These are phyloP conservation scores for Dicyrtoma fusca DNA, from an alignment of 2,888 invertebrate species.

Conservation along the genomic window DNA sequence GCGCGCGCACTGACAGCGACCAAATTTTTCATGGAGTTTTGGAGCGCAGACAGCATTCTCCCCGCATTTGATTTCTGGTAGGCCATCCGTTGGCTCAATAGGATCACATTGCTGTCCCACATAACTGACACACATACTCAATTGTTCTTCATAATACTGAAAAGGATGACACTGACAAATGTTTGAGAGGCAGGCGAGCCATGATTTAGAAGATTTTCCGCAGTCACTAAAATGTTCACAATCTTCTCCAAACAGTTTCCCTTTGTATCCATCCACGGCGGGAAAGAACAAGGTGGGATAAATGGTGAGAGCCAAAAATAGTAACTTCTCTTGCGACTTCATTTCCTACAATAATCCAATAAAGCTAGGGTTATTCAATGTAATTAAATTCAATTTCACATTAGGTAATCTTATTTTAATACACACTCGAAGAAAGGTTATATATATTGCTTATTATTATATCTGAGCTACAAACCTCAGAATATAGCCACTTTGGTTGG, in stretches of 20 bases:
- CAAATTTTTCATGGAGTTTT: constrained; percentile 10
- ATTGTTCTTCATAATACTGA: constrained; percentile 14
- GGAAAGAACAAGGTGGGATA: neutral
- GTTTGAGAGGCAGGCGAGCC: neutral
- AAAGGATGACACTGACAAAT: constrained; percentile 8
- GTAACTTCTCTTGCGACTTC: constrained; percentile 6
- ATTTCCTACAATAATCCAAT: constrained; percentile 17
- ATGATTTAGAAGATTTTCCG: constrained; percentile 9
- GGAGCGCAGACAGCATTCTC: constrained; percentile 5
- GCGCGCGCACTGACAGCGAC: constrained; percentile 8
- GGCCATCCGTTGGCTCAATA: neutral
- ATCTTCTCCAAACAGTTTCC: neutral
- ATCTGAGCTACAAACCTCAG: too few relatives aligned
- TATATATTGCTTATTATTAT: too few relatives aligned
- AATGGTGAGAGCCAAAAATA: constrained; percentile 5
- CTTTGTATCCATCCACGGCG: neutral
- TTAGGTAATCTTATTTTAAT: too few relatives aligned
- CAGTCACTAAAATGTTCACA: constrained; percentile 14
- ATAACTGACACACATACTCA: constrained; percentile 22
- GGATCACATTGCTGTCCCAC: constrained; percentile 17
- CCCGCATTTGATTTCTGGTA: constrained; percentile 7
- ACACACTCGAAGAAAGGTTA: too few relatives aligned
- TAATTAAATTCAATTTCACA: too few relatives aligned
- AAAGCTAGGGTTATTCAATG: too few relatives aligned
- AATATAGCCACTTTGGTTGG: too few relatives aligned